A percentile compares a stretch with the other conserved stretches of the same genome.
Evolutionary conservation across 2,797 vertebrate genomes (phyloP).

Genomic region (Adrianichthys oophorus): DNA sequence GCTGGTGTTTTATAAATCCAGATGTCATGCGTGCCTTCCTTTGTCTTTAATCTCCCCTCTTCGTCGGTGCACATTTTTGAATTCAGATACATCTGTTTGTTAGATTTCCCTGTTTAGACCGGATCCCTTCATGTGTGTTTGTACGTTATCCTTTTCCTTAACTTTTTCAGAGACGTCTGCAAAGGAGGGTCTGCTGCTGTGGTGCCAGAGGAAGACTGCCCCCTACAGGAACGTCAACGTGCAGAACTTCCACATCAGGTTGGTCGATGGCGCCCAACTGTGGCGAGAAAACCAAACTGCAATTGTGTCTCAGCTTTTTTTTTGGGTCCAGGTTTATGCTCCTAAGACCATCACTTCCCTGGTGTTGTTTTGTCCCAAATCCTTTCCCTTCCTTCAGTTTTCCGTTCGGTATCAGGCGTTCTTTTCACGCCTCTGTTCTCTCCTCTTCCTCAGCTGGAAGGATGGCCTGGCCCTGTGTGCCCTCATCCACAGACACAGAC

Average conservation of each 20-base stretch:
- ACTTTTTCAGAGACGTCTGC: slow-evolving; percentile 87
- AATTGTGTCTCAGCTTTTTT: not conserved
- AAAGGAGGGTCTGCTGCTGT: slow-evolving; percentile 92
- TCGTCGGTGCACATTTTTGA: too few relatives aligned
- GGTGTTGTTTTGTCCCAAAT: not conserved
- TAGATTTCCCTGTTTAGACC: not conserved
- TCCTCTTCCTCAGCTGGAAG: slow-evolving; percentile 81
- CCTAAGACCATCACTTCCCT: too few relatives aligned
- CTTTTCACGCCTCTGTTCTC: not conserved
- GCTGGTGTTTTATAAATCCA: not conserved
- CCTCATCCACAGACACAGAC: slow-evolving; percentile 93
- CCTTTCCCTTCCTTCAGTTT: not conserved
- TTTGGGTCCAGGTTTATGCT: not conserved
- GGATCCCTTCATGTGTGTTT: not conserved
- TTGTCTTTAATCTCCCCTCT: too few relatives aligned
- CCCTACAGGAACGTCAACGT: slow-evolving; percentile 97
- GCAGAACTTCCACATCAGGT: slow-evolving; percentile 99
- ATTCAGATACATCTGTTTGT: too few relatives aligned
- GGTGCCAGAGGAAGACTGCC: slow-evolving; percentile 97
- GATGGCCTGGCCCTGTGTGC: slow-evolving; percentile 92
- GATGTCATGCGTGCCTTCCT: too few relatives aligned
- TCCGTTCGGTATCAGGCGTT: too few relatives aligned
- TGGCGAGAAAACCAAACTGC: slow-evolving; percentile 19
- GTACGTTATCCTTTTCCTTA: not conserved
- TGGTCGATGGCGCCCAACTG: slow-evolving; percentile 25